A percentile compares a stretch with the other conserved stretches of the same genome.
Conservation (phyloP, 2,113 vertebrate genomes). For the Suncus etruscus region DNA sequence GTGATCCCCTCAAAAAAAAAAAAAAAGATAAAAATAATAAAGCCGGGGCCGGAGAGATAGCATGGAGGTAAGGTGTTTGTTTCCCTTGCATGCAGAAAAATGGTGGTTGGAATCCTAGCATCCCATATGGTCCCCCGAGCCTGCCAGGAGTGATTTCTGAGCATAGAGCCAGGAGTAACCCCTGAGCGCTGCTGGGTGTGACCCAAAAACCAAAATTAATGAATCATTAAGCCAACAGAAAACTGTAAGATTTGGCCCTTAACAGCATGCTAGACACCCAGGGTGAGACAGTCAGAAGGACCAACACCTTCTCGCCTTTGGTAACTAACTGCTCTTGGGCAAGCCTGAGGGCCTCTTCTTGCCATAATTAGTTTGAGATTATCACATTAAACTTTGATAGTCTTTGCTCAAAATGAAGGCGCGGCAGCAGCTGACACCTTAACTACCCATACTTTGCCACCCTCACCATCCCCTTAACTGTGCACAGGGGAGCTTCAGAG, state of each 20-base stretch:
- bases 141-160: too few relatives aligned
- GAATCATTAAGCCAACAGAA: too few relatives aligned
- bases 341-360: neutral
- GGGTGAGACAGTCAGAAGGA: fast-evolving
- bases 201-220: too few relatives aligned
- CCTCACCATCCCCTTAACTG: neutral
- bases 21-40: too few relatives aligned
- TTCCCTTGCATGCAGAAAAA: too few relatives aligned
- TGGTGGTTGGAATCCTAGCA: too few relatives aligned
- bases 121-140: too few relatives aligned
- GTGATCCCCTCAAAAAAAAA: too few relatives aligned
- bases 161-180: too few relatives aligned
- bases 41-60: too few relatives aligned
- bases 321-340: conserved; percentile 47
- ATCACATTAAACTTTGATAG: conserved; percentile 70
- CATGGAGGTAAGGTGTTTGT: too few relatives aligned
- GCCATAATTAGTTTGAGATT: conserved; percentile 64
- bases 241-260: neutral
- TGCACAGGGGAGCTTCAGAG: neutral
- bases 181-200: too few relatives aligned
- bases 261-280: neutral
- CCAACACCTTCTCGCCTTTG: neutral
- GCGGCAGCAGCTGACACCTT: conserved; percentile 67
- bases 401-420: conserved; percentile 50
- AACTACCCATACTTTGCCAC: neutral